Evolutionary conservation across 1,140 invertebrate species (phyloP).

Genomic region (Batillaria attramentaria): DNA sequence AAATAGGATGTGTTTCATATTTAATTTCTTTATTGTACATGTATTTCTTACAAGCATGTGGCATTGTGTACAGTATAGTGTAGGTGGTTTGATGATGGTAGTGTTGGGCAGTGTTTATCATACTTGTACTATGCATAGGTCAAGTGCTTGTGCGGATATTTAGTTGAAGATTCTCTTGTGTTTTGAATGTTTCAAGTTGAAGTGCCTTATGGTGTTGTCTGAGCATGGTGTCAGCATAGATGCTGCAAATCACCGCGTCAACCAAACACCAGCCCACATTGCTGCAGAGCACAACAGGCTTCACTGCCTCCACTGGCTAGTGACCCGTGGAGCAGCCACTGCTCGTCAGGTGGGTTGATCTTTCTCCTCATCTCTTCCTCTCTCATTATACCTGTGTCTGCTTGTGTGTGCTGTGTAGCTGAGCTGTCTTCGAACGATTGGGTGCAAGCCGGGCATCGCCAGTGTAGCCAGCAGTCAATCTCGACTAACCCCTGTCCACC

Average conservation of each 20-base stretch:
- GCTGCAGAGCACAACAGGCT: conserved; percentile 58
- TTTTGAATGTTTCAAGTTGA: conserved; percentile 53
- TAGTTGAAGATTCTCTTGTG: no score
- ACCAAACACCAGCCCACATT: conserved; percentile 62
- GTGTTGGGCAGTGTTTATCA: no score
- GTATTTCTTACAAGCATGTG: no score
- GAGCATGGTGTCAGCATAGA: conserved; percentile 59
- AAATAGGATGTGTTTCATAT: no score
- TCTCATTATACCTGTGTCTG: conserved; percentile 15
- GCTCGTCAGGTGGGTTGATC: conserved; percentile 61
- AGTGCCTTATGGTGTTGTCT: conserved; percentile 58
- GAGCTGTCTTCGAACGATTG: conserved; percentile 62
- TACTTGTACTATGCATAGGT: no score
- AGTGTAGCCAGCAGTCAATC: conserved; percentile 39
- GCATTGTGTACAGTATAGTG: no score
- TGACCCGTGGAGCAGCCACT: conserved; percentile 54
- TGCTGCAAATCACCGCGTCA: conserved; percentile 54
- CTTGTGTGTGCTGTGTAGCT: conserved; percentile 47
- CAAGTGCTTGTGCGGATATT: no score
- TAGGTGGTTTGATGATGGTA: no score
- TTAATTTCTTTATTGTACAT: no score
- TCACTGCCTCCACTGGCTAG: conserved; percentile 64
- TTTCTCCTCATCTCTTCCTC: not conserved
- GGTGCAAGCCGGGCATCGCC: no score
- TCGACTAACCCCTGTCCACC: conserved; percentile 57